Conservation (phyloP, 2,888 invertebrate genomes). For the Brachylomia viminalis region DNA sequence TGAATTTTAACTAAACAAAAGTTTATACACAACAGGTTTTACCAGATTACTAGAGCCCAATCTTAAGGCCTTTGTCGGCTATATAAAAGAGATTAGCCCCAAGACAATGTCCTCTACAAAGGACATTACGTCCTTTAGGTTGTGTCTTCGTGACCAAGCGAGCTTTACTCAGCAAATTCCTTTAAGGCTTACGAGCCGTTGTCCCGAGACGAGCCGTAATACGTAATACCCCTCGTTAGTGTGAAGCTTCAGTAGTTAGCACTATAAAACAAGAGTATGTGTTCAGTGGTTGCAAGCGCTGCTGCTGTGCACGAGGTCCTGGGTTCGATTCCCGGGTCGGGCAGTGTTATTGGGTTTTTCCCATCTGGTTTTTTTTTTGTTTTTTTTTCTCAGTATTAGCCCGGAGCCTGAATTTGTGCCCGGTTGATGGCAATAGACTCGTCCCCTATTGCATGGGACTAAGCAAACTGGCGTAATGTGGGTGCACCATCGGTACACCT, state of each 20-base stretch:
- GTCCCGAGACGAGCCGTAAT: conserved; percentile 7
- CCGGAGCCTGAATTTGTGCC: no score
- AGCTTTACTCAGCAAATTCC: conserved; percentile 48
- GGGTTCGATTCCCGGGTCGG: no score
- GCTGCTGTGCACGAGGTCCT: neutral
- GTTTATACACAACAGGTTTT: conserved; percentile 1
- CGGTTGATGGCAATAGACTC: no score
- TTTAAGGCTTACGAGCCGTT: conserved; percentile 28
- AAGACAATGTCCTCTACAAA: conserved; percentile 47
- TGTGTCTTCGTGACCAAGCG: conserved; percentile 15
- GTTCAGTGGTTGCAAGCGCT: neutral
- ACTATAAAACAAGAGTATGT: conserved; percentile 16
- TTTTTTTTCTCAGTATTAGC: no score
- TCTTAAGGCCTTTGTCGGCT: conserved; percentile 27
- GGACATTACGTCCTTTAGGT: conserved; percentile 15
- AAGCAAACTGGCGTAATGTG: no score
- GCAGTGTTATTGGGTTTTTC: no score
- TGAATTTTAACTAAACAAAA: no score
- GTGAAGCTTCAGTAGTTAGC: neutral
- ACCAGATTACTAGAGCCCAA: conserved; percentile 22
- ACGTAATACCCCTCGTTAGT: conserved; percentile 7
- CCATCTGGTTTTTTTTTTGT: no score
- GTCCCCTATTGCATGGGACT: no score
- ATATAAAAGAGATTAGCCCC: conserved; percentile 47
- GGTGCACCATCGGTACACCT: no score